Evolutionary conservation across 2,888 invertebrate genomes (phyloP).

Genomic region (Scaptodrosophila latifasciaeformis): DNA sequence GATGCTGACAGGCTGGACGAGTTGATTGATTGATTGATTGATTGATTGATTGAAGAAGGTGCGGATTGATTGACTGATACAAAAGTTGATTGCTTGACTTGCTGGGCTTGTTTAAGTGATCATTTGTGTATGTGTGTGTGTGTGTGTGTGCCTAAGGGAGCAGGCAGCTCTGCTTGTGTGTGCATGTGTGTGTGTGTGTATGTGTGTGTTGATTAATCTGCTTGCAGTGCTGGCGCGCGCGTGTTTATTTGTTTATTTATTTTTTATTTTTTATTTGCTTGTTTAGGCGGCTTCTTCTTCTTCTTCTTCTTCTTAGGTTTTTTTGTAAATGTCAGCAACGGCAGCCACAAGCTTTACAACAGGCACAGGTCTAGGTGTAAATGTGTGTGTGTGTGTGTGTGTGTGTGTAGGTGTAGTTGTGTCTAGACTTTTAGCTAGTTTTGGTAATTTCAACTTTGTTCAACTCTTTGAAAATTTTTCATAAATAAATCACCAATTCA

Average conservation of each 20-base stretch:
- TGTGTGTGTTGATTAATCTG: neutral
- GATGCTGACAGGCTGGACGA: neutral
- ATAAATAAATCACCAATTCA: no score
- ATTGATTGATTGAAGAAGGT: neutral
- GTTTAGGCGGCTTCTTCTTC: neutral
- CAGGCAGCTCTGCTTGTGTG: no score
- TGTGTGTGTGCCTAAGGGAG: no score
- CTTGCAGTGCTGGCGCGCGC: neutral
- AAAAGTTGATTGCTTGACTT: neutral
- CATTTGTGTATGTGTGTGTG: no score
- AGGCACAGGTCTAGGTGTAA: no score
- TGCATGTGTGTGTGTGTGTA: neutral
- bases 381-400: conserved; percentile 14
- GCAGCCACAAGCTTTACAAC: no score
- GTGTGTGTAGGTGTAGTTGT: no score
- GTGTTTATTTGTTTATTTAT: neutral
- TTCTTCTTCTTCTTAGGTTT: no score
- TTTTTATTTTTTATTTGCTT: neutral
- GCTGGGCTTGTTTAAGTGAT: neutral
- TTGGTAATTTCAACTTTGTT: conserved; percentile 6
- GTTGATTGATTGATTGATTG: neutral
- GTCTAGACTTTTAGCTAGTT: neutral
- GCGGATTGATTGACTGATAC: neutral
- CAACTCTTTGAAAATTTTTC: no score
- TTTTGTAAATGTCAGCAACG: no score